Base-by-base conservation (phyloP, 2,888 invertebrate species). In the Hybos culiciformis region DNA sequence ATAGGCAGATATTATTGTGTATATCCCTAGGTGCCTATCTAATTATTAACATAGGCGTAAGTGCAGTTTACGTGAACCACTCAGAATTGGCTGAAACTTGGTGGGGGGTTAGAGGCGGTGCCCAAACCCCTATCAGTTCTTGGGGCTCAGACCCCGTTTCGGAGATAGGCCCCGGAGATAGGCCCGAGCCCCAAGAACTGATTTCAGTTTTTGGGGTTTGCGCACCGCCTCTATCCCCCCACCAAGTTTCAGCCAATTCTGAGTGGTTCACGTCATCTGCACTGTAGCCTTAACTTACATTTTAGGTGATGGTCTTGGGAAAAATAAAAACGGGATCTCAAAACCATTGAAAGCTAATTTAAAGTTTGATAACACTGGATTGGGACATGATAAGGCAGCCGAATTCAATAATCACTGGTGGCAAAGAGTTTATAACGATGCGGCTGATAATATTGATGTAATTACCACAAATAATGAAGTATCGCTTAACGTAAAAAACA, bases 351-450 rank as follows among this genome's bases (percentile, higher is more conserved):
- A 81, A 60, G 82, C 87, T 0, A 81, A 77, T 57, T 57, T 86
- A 8, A 92, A 91, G 61, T 79, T 83, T 46, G 85, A 91, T 56
- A 80, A 71, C 11, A 62, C 75, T 1, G 88, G 88, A 0, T 60
- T 93, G 18, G 92, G 91, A 0, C 81, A 83, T 52, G 78, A 84
- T 58, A 68, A 73, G 3, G 78, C 78, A 0, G 74, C 79, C 7
- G 79, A 83, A 54, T 85, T 81, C 56, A 82, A 80, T 1, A 78
- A 82, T 50, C 81, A 85, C 53, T 91, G 90, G 90, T 88, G 87
- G 87, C 80, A 81, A 48, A 72, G 76, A 9, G 69, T 81, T 8
- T 90, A 79, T 55, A 78, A 88, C 56, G 78, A 78, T 54, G 83
- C 85, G 3, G 73, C 80, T 3, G 71, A 70, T 5, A 83, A 80